phyloP scores from a whole-genome alignment of 1,140 invertebrate species.

The Drosophila aff. region DNA sequence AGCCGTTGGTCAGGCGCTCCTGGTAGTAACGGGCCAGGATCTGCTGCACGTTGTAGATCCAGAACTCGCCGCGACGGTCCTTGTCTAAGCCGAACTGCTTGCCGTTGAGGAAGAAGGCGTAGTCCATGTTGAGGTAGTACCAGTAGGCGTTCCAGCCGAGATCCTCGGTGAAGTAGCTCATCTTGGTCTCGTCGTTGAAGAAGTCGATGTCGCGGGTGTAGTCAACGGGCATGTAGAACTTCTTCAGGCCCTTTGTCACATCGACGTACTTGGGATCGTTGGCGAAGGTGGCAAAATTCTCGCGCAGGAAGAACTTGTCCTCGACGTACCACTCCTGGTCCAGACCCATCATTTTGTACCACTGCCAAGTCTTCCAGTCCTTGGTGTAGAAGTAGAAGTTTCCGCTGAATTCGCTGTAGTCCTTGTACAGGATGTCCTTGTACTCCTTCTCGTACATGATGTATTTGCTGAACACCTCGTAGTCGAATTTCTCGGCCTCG shows the following conservation, averaged over 20 bases:
- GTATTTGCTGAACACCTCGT: conserved; percentile 7
- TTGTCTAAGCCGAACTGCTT: conserved; percentile 85
- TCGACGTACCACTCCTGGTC: conserved; percentile 69
- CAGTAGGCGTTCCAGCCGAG: conserved; percentile 89
- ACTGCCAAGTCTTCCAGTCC: conserved; percentile 85
- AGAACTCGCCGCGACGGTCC: conserved; percentile 88
- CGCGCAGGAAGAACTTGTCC: conserved; percentile 68
- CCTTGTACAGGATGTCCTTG: conserved; percentile 63
- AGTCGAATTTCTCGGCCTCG: conserved; percentile 10
- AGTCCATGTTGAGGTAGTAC: conserved; percentile 85
- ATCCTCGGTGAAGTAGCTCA: conserved; percentile 92
- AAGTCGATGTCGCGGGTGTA: conserved; percentile 88
- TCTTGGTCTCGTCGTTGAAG: conserved; percentile 86
- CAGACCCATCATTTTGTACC: conserved; percentile 83
- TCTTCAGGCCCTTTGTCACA: conserved; percentile 49
- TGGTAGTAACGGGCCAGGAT: conserved; percentile 88
- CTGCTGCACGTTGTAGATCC: conserved; percentile 88
- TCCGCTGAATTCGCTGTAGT: conserved; percentile 54
- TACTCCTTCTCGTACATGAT: conserved; percentile 15
- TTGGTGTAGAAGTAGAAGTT: conserved; percentile 73
- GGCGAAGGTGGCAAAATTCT: conserved; percentile 52
- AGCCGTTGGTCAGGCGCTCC: conserved; percentile 88
- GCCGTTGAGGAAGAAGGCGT: conserved; percentile 87
- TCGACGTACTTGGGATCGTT: conserved; percentile 57
- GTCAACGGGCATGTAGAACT: conserved; percentile 83